These are phyloP conservation scores for Drepana arcuata DNA, from an alignment of 1,140 invertebrate genomes.

Conservation along the genomic window DNA sequence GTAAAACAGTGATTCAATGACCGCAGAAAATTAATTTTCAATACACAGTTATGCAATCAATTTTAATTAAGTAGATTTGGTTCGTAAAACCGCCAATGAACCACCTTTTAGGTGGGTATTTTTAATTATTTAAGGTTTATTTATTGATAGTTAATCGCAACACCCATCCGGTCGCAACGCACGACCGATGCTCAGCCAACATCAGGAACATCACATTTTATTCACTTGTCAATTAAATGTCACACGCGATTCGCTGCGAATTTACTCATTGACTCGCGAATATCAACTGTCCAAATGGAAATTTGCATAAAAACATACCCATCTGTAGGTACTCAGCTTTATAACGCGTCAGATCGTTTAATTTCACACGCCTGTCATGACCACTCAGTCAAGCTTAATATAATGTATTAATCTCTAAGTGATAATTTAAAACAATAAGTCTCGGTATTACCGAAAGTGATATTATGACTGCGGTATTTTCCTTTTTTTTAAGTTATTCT, in stretches of 20 bases:
- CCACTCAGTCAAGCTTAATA: too few relatives aligned
- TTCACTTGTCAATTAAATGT: constrained; percentile 64
- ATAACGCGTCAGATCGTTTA: constrained; percentile 12
- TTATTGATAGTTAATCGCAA: constrained; percentile 15
- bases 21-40: constrained; percentile 47
- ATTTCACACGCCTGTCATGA: too few relatives aligned
- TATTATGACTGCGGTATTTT: too few relatives aligned
- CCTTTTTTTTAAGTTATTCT: too few relatives aligned
- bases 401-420: too few relatives aligned
- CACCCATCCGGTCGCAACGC: constrained; percentile 18
- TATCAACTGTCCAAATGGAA: constrained; percentile 56
- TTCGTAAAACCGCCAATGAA: constrained; percentile 14
- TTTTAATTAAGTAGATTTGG: constrained; percentile 48
- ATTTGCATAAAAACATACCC: constrained; percentile 57
- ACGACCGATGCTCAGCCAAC: constrained; percentile 30
- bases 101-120: constrained; percentile 32
- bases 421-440: too few relatives aligned
- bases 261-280: constrained; percentile 54
- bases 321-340: constrained; percentile 19
- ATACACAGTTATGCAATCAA: constrained; percentile 45
- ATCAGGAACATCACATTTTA: constrained; percentile 49
- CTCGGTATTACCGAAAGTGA: too few relatives aligned
- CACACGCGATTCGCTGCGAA: constrained; percentile 55
- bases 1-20: constrained; percentile 47
- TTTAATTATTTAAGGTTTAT: constrained; percentile 41